Percentiles rank a stretch among this genome's conserved stretches.
Conservation (phyloP, 53 echinoderm and acorn worm species). For the Holothuria scabra region DNA sequence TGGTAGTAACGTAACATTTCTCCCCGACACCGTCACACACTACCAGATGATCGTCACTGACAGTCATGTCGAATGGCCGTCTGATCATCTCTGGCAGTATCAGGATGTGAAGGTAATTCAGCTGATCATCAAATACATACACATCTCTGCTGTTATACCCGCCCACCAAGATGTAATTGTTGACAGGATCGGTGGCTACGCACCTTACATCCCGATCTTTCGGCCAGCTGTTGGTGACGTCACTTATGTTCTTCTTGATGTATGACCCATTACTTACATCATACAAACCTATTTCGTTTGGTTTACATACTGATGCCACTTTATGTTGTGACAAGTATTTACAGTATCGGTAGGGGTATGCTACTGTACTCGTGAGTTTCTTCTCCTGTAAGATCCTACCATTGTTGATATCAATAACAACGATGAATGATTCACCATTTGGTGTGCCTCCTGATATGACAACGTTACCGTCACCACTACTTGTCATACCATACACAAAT, state of each 20-base stretch:
- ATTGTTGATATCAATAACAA: no score
- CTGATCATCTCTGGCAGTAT: no score
- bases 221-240: background rate
- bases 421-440: no score
- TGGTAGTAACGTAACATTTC: no score
- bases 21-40: no score
- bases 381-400: background rate
- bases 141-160: conserved; percentile 14
- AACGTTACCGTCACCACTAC: conserved; percentile 6
- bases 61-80: no score
- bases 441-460: background rate
- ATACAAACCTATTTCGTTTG: background rate
- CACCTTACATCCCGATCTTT: background rate
- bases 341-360: background rate
- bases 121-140: no score
- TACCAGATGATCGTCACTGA: no score
- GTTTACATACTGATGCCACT: background rate
- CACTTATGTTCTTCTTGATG: background rate
- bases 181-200: background rate
- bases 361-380: no score
- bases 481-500: background rate
- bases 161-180: conserved; percentile 2
- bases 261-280: background rate
- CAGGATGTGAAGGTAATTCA: no score
- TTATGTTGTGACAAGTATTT: conserved; percentile 1